A percentile compares a stretch with the other conserved stretches of the same genome.
Conservation (phyloP, 2,797 vertebrate species). For the Enteromius paludinosus region DNA sequence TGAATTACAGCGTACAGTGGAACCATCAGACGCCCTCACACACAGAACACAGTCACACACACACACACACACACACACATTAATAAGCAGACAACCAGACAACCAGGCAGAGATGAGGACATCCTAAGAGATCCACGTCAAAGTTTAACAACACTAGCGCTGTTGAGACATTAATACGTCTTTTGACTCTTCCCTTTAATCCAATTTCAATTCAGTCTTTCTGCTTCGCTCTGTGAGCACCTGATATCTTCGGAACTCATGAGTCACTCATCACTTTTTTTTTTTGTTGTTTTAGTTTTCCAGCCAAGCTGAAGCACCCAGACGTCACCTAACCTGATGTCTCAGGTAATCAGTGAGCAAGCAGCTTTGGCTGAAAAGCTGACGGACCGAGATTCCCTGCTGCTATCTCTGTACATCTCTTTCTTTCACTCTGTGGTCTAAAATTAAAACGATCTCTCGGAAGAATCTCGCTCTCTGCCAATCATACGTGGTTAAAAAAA, state of each 20-base stretch:
- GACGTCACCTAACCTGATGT: background rate
- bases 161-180: constrained; percentile 19
- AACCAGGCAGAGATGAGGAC: constrained; percentile 28
- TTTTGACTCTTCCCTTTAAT: constrained; percentile 30
- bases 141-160: constrained; percentile 22
- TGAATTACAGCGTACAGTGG: constrained; percentile 69
- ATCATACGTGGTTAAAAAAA: constrained; percentile 70
- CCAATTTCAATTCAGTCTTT: constrained; percentile 28
- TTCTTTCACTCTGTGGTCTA: constrained; percentile 60
- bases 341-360: constrained; percentile 68
- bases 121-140: constrained; percentile 28
- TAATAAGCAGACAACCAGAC: constrained; percentile 45
- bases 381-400: constrained; percentile 60
- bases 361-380: constrained; percentile 66
- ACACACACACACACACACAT: constrained; percentile 27
- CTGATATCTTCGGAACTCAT: constrained; percentile 27
- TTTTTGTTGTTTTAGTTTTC: constrained; percentile 1
- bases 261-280: constrained; percentile 28
- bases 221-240: constrained; percentile 20
- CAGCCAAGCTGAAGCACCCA: background rate
- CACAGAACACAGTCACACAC: background rate
- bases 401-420: constrained; percentile 30
- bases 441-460: constrained; percentile 77
- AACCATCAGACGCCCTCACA: constrained; percentile 35
- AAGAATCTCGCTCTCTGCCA: constrained; percentile 72